Conservation (phyloP, 2,797 vertebrate species). For the Tenualosa ilisha region DNA sequence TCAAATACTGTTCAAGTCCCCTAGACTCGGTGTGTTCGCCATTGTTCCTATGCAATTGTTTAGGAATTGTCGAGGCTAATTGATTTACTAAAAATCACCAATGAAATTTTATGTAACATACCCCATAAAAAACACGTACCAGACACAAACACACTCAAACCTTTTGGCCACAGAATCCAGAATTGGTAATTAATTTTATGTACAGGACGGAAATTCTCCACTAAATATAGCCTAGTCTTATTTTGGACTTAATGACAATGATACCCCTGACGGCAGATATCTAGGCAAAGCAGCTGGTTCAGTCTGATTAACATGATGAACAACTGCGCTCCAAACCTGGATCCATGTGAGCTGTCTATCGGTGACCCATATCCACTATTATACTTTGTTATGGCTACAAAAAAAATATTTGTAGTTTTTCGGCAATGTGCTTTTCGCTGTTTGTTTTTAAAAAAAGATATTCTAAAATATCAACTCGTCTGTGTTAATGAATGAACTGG, state of each 20-base stretch:
- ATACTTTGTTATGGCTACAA: background rate
- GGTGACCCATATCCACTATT: too few species aligned
- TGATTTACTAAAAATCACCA: conserved; percentile 68
- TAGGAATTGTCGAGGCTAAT: conserved; percentile 65
- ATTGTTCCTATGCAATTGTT: conserved; percentile 59
- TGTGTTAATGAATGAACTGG: background rate
- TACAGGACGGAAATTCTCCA: background rate
- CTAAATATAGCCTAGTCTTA: background rate
- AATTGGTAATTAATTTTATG: background rate
- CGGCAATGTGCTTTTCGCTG: background rate
- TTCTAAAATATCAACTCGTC: background rate
- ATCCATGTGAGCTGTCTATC: background rate
- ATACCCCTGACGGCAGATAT: background rate
- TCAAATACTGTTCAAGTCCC: conserved; percentile 58
- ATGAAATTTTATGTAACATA: conserved; percentile 49
- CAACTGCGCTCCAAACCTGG: too few species aligned
- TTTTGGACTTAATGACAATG: background rate
- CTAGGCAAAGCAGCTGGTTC: background rate
- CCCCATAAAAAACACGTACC: background rate
- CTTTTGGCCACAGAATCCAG: background rate
- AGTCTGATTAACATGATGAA: background rate
- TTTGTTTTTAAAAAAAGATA: too few species aligned
- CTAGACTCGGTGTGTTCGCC: conserved; percentile 45
- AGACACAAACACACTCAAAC: background rate
- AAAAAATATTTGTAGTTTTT: background rate